Conservation (phyloP, 1,140 invertebrate genomes). For the Heliconius hermathena region DNA sequence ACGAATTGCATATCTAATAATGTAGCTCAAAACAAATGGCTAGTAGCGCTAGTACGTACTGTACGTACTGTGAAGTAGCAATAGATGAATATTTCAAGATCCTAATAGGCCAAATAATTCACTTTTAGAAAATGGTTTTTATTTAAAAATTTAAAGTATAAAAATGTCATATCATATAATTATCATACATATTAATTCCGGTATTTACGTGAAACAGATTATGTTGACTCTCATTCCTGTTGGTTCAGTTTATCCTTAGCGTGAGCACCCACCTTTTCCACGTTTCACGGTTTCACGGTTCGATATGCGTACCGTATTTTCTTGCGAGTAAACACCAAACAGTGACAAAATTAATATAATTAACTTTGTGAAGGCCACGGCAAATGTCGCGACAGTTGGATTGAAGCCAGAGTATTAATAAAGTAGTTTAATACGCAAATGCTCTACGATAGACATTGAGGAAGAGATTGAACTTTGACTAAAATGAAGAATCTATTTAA, state of each 20-base stretch:
- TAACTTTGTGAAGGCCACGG: constrained; percentile 71
- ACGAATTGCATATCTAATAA: neutral
- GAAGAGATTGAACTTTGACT: constrained; percentile 21
- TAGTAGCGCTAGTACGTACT: neutral
- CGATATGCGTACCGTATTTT: neutral
- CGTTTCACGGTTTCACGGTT: neutral
- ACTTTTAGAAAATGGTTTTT: no score
- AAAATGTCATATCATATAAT: no score
- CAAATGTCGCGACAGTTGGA: constrained; percentile 70
- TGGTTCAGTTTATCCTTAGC: neutral
- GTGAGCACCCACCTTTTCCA: neutral
- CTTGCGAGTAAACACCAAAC: constrained; percentile 21
- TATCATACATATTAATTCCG: neutral
- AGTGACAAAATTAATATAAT: constrained; percentile 60
- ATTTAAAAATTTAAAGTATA: no score
- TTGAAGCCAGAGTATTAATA: constrained; percentile 67
- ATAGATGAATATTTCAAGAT: neutral
- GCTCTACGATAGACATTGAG: constrained; percentile 54
- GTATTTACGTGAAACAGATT: neutral
- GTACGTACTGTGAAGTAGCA: neutral
- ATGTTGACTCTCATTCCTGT: neutral
- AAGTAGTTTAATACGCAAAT: constrained; percentile 54
- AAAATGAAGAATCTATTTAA: neutral
- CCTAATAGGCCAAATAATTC: no score
- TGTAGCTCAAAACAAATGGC: no score